These are phyloP conservation scores for Zoanthus solanderi DNA, from an alignment of 92 coral and sea anemone species.

Conservation along the genomic window DNA sequence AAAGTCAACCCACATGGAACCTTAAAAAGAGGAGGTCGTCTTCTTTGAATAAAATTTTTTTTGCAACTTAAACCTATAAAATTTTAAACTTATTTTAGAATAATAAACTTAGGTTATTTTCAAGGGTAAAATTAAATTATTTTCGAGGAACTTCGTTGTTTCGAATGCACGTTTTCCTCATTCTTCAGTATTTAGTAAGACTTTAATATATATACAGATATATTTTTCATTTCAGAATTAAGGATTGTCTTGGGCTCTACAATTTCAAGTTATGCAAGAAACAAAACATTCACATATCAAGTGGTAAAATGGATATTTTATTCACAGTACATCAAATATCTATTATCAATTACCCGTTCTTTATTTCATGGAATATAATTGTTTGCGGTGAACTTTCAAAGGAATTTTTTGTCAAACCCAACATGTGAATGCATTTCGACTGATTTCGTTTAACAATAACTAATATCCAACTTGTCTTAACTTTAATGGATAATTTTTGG, in stretches of 20 bases:
- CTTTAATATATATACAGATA: no score
- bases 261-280: neutral
- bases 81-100: neutral
- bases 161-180: no score
- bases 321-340: neutral
- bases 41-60: neutral
- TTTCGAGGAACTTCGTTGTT: no score
- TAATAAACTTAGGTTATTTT: neutral
- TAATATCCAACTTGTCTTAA: neutral
- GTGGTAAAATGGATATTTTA: neutral
- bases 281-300: neutral
- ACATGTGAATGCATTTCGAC: neutral
- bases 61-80: neutral
- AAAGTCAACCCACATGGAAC: no score
- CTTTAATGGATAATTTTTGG: conserved; percentile 2
- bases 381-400: no score
- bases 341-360: neutral
- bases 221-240: no score
- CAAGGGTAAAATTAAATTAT: neutral
- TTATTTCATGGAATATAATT: neutral
- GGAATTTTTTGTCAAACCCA: no score
- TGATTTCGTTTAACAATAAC: neutral
- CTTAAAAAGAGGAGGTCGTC: no score
- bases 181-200: no score
- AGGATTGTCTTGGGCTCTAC: no score